A percentile compares a stretch with the other conserved stretches of the same genome.
phyloP scores from a whole-genome alignment of 2,797 vertebrate genomes.

The Alfaro cultratus region DNA sequence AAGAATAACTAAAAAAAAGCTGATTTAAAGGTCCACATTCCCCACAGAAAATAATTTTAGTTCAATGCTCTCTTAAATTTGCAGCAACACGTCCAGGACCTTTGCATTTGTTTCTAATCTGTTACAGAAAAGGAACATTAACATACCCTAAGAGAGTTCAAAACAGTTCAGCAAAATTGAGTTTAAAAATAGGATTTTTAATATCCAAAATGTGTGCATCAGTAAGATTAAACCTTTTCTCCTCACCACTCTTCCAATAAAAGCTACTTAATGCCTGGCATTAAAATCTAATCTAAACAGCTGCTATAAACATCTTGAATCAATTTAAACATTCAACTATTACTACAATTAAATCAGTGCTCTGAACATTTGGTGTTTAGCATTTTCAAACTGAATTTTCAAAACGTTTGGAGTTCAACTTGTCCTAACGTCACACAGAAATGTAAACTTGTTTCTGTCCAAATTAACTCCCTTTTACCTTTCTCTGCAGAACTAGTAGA shows the following conservation, averaged over 20 bases:
- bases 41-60: background rate
- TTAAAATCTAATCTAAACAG: background rate
- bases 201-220: background rate
- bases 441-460: background rate
- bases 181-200: background rate
- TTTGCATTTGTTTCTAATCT: background rate
- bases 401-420: background rate
- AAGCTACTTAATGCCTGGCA: background rate
- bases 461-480: background rate
- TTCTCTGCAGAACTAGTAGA: background rate
- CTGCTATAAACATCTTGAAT: background rate
- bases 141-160: background rate
- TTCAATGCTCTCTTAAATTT: background rate
- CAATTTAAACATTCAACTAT: background rate
- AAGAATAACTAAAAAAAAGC: background rate
- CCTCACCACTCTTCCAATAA: background rate
- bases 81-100: background rate
- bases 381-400: background rate
- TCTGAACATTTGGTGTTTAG: background rate
- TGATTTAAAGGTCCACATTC: background rate
- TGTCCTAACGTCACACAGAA: background rate
- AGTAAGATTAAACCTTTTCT: background rate
- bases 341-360: background rate
- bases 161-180: background rate
- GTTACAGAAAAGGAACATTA: background rate